Percentiles rank a stretch among this genome's conserved stretches.
These are phyloP conservation scores for Melikaiella ostensackeni DNA, from an alignment of 2,888 invertebrate genomes.

Conservation along the genomic window DNA sequence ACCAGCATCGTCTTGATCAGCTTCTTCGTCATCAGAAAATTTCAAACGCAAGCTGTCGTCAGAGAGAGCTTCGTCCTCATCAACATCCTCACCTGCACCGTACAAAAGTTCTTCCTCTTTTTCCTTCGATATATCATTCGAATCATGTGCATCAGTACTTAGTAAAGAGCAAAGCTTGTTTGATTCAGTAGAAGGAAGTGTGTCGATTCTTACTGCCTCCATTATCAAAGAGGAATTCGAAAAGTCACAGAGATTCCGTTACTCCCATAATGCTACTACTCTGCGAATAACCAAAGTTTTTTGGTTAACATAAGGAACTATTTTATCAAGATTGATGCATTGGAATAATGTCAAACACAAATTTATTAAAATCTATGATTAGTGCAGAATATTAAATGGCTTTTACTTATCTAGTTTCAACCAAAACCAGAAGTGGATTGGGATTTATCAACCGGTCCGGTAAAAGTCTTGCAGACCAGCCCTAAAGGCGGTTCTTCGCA, in stretches of 20 bases:
- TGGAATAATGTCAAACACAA: background rate
- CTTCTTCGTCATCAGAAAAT: conserved; percentile 72
- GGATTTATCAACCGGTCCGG: too few relatives aligned
- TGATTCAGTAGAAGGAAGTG: conserved; percentile 62
- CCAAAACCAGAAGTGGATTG: too few relatives aligned
- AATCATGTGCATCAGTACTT: conserved; percentile 54
- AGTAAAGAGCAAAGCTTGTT: conserved; percentile 58
- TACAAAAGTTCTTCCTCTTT: conserved; percentile 68
- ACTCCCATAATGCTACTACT: conserved; percentile 23
- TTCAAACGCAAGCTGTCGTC: conserved; percentile 70
- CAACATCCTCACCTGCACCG: conserved; percentile 64
- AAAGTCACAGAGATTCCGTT: conserved; percentile 22
- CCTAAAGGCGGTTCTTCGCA: too few relatives aligned
- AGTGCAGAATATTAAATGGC: background rate
- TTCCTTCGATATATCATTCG: conserved; percentile 63
- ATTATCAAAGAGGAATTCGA: conserved; percentile 51
- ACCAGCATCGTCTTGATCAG: conserved; percentile 58
- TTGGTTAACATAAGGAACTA: conserved; percentile 12
- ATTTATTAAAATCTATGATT: background rate
- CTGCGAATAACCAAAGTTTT: conserved; percentile 28
- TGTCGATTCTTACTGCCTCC: conserved; percentile 66
- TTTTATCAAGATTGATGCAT: background rate
- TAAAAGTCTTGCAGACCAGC: too few relatives aligned
- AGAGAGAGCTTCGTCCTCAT: conserved; percentile 64
- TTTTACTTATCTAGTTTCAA: background rate